Evolutionary conservation across 92 coral and sea anemone genomes (phyloP).

Genomic region (Epizoanthus scotinus): DNA sequence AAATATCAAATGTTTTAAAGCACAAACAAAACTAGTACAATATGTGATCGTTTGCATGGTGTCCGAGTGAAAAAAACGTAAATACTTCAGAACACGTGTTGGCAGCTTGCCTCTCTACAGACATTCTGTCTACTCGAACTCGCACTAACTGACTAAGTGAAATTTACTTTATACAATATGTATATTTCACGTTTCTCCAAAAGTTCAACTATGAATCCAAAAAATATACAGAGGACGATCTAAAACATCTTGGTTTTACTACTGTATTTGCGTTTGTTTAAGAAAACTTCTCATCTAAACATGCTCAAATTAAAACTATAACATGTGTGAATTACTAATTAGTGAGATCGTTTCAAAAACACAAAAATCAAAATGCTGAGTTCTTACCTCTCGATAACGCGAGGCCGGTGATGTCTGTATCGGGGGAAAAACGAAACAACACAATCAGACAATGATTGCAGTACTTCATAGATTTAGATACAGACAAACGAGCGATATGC

Average conservation of each 20-base stretch:
- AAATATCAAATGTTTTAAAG: slow-evolving; percentile 10
- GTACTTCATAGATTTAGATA: not conserved
- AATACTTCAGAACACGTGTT: slow-evolving; percentile 26
- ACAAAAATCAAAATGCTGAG: too few species aligned
- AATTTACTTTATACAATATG: not conserved
- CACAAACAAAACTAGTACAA: slow-evolving; percentile 1
- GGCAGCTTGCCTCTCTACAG: slow-evolving; percentile 14
- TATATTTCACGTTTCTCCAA: not conserved
- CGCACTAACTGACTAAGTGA: slow-evolving; percentile 39
- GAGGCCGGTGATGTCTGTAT: slow-evolving; percentile 79
- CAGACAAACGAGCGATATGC: not conserved
- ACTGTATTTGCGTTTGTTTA: not conserved
- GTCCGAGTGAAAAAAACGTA: not conserved
- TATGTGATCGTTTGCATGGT: slow-evolving; percentile 8
- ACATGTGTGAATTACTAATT: not conserved
- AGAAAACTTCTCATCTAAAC: slow-evolving; percentile 9
- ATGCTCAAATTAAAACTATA: not conserved
- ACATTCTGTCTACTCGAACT: slow-evolving; percentile 51
- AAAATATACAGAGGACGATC: not conserved
- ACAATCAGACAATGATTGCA: not conserved
- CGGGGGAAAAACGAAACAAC: slow-evolving; percentile 1
- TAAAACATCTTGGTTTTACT: not conserved
- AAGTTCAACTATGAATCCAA: not conserved
- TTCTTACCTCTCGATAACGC: slow-evolving; percentile 83
- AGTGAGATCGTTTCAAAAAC: not conserved